Conservation (phyloP, 2,113 vertebrate species). For the Crotalus tigris region DNA sequence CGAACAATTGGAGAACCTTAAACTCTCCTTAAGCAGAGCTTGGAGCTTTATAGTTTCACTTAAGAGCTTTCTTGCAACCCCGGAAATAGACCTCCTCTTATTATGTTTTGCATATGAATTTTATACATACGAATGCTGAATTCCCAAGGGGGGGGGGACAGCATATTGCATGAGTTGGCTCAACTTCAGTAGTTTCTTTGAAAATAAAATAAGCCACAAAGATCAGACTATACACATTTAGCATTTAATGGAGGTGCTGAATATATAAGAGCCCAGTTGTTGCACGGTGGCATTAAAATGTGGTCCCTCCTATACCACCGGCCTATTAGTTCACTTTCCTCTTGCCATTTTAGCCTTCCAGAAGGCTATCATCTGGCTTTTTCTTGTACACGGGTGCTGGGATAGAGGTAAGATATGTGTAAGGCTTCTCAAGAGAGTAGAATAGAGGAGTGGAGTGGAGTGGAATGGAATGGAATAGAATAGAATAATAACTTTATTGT, state of each 20-base stretch:
- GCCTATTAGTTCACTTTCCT: background rate
- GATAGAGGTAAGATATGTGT: background rate
- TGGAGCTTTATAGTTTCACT: background rate
- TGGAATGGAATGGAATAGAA: no score
- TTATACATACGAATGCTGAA: background rate
- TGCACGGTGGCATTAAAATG: background rate
- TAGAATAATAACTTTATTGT: no score
- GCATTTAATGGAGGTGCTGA: slow-evolving; percentile 21
- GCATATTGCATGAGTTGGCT: background rate
- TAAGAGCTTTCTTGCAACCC: background rate
- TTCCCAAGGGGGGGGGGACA: background rate
- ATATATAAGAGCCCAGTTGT: slow-evolving; percentile 7
- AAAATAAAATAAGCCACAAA: slow-evolving; percentile 7
- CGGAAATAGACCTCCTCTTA: background rate
- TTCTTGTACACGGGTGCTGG: background rate
- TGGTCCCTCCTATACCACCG: background rate
- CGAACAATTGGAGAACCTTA: background rate
- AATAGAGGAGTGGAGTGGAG: no score
- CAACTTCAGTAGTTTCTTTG: slow-evolving; percentile 14
- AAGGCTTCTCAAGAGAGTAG: background rate
- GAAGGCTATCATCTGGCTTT: background rate
- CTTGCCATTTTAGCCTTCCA: background rate
- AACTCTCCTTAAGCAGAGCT: background rate
- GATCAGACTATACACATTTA: background rate
- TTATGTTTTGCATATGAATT: background rate